phyloP scores from a whole-genome alignment of 2,113 vertebrate genomes.

The Carollia perspicillata region DNA sequence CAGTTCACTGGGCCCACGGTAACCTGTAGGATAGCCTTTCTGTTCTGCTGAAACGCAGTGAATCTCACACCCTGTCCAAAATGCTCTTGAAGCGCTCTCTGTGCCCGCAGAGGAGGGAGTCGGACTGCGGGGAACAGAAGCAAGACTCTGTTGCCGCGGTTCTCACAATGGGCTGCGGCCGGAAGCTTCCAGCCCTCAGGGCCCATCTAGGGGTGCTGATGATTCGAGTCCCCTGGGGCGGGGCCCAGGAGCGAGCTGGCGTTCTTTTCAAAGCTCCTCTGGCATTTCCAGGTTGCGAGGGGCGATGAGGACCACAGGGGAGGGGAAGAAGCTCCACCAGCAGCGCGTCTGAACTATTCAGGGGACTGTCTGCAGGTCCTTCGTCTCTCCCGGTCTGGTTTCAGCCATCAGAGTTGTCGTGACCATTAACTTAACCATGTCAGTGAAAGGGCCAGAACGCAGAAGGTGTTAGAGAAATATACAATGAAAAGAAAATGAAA shows the following conservation, averaged over 20 bases:
- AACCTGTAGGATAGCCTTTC: slow-evolving; percentile 66
- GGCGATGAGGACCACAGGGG: background rate
- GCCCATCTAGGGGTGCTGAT: background rate
- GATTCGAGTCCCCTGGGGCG: background rate
- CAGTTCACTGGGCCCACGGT: slow-evolving; percentile 34
- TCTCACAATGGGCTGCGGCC: background rate
- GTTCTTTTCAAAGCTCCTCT: background rate
- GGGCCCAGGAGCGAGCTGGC: background rate
- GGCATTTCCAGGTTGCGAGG: background rate
- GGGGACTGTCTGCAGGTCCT: background rate
- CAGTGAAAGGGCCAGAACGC: background rate
- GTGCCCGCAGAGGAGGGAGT: background rate
- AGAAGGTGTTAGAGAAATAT: background rate
- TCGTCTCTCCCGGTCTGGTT: background rate
- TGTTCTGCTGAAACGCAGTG: background rate
- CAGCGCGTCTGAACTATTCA: background rate
- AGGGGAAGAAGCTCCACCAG: too few species aligned
- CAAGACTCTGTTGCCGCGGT: background rate
- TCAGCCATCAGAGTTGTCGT: background rate
- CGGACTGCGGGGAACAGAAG: background rate
- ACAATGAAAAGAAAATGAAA: background rate
- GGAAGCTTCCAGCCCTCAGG: background rate
- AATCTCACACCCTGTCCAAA: background rate
- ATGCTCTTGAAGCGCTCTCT: background rate
- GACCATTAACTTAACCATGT: background rate